phyloP scores from a whole-genome alignment of 2,888 invertebrate genomes.

The Mongoloraphidia duomilia region DNA sequence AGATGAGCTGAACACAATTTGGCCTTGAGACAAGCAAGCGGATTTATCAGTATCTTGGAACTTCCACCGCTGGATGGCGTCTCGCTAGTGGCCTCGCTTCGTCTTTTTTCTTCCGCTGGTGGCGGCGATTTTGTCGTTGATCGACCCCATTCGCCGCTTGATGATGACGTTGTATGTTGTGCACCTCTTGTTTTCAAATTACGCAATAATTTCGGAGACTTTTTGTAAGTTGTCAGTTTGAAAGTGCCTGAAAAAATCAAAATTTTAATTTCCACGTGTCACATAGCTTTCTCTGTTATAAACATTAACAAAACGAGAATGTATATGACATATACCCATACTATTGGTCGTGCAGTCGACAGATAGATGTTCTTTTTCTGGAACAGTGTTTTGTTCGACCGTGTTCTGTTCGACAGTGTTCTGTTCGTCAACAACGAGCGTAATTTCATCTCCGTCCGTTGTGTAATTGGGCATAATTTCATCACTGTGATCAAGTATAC shows the following conservation, averaged over 20 bases:
- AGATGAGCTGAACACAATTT: conserved; percentile 32
- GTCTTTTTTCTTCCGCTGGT: conserved; percentile 7
- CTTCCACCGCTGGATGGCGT: not conserved
- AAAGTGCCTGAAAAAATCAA: not conserved
- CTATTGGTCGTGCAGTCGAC: no score
- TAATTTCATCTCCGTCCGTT: no score
- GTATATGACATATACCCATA: no score
- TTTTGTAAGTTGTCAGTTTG: conserved; percentile 4
- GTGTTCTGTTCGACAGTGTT: no score
- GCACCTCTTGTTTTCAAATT: not conserved
- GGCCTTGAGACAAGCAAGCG: conserved; percentile 29
- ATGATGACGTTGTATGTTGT: not conserved
- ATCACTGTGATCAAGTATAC: conserved; percentile 26
- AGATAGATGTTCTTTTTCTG: no score
- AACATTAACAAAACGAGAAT: no score
- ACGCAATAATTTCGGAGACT: conserved; percentile 5
- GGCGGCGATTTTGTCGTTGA: conserved; percentile 3
- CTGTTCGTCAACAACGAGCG: no score
- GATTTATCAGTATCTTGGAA: conserved; percentile 25
- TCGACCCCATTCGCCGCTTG: not conserved
- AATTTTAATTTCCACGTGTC: not conserved
- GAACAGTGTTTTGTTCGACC: no score
- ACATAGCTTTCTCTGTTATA: not conserved
- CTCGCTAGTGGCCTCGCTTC: not conserved
- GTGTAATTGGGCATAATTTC: no score